Evolutionary conservation across 2,797 vertebrate species (phyloP).

Genomic region (Phylloscopus collybita): DNA sequence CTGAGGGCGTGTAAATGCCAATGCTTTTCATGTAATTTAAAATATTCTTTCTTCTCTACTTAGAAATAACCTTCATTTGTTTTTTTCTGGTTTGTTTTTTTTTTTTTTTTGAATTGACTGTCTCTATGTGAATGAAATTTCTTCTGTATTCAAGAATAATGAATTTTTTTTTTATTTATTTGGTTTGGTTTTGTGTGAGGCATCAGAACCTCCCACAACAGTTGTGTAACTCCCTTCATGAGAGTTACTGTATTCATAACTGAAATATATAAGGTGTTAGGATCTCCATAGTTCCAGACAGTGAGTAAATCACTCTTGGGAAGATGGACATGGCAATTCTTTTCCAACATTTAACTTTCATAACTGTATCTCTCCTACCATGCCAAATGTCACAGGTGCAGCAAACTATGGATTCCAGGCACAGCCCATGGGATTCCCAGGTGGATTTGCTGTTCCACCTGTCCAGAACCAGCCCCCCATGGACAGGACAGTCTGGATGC

Average conservation of each 20-base stretch:
- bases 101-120: not conserved
- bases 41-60: not conserved
- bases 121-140: not conserved
- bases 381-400: not conserved
- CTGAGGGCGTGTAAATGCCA: not conserved
- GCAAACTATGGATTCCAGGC: not conserved
- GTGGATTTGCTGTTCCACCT: not conserved
- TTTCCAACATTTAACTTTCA: not conserved
- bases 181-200: not conserved
- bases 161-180: not conserved
- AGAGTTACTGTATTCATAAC: not conserved
- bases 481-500: conserved; percentile 70
- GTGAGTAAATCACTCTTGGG: not conserved
- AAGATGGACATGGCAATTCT: not conserved
- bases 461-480: conserved; percentile 30
- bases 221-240: not conserved
- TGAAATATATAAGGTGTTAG: not conserved
- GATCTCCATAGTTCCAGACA: not conserved
- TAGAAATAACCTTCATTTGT: not conserved
- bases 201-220: not conserved
- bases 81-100: not conserved
- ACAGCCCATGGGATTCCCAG: not conserved
- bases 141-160: not conserved
- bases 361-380: not conserved
- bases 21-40: not conserved